A percentile compares a stretch with the other conserved stretches of the same genome.
Conservation (phyloP, 2,888 invertebrate species). For the Apotomis capreana region DNA sequence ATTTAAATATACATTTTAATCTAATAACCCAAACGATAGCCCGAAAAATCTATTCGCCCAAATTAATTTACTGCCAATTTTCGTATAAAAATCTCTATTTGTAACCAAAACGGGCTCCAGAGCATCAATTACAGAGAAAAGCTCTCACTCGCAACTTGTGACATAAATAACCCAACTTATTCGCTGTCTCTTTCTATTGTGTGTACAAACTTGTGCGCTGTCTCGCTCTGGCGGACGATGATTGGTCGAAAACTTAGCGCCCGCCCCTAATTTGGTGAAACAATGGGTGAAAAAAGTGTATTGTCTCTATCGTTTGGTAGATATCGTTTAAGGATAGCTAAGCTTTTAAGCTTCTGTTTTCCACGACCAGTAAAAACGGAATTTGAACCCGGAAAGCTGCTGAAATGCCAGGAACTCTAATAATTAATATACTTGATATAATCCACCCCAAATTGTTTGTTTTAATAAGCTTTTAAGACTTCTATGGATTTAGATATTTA, state of each 20-base stretch:
- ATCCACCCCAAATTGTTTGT: no score
- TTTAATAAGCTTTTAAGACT: no score
- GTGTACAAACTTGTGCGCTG: slow-evolving; percentile 15
- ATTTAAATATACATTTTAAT: no score
- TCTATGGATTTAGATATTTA: no score
- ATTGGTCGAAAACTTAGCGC: slow-evolving; percentile 50
- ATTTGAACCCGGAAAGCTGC: no score
- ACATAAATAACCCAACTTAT: slow-evolving; percentile 38
- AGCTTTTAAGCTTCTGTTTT: background rate
- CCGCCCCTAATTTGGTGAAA: slow-evolving; percentile 50
- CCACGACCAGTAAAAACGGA: no score
- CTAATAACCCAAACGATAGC: background rate
- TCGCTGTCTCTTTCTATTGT: slow-evolving; percentile 41
- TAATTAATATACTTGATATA: no score
- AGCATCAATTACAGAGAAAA: slow-evolving; percentile 37
- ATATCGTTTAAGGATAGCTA: slow-evolving; percentile 26
- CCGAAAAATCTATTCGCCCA: background rate
- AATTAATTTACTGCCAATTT: slow-evolving; percentile 21
- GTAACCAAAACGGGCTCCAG: slow-evolving; percentile 29
- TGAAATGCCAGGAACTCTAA: no score
- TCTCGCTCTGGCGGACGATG: slow-evolving; percentile 44
- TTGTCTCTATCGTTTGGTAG: slow-evolving; percentile 31
- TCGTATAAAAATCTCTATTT: slow-evolving; percentile 31
- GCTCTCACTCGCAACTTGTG: slow-evolving; percentile 38
- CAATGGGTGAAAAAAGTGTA: slow-evolving; percentile 47